phyloP scores from a whole-genome alignment of 2,113 vertebrate species.

The Syrrhaptes paradoxus region DNA sequence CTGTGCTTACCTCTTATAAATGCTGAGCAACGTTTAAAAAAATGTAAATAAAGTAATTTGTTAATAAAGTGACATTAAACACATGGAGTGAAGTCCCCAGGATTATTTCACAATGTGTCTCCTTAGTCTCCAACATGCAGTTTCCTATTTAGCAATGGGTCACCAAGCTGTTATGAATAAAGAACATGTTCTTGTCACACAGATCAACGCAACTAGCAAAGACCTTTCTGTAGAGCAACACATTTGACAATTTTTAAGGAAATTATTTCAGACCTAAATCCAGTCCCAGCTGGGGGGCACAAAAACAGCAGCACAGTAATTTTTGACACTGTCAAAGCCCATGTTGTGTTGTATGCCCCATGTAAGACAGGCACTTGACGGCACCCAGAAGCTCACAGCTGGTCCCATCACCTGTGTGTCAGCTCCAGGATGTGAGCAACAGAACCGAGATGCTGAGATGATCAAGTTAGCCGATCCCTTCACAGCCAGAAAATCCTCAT shows the following conservation, averaged over 20 bases:
- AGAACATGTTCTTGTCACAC: background rate
- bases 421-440: background rate
- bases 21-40: background rate
- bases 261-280: background rate
- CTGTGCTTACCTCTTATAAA: background rate
- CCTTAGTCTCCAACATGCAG: background rate
- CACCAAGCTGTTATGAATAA: background rate
- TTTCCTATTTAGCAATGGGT: background rate
- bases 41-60: background rate
- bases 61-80: background rate
- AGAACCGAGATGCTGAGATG: background rate
- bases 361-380: background rate
- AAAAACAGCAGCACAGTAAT: background rate
- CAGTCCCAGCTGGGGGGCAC: background rate
- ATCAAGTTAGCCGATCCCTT: background rate
- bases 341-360: rapidly evolving
- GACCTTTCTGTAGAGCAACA: background rate
- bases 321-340: background rate
- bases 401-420: rapidly evolving
- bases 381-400: background rate
- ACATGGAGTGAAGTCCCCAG: background rate
- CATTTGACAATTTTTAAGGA: background rate
- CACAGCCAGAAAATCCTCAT: background rate
- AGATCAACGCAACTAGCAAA: background rate
- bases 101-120: background rate